Percentiles rank a stretch among this genome's conserved stretches.
Evolutionary conservation across 2,113 vertebrate species (phyloP).

Genomic region (Kryptolebias marmoratus): DNA sequence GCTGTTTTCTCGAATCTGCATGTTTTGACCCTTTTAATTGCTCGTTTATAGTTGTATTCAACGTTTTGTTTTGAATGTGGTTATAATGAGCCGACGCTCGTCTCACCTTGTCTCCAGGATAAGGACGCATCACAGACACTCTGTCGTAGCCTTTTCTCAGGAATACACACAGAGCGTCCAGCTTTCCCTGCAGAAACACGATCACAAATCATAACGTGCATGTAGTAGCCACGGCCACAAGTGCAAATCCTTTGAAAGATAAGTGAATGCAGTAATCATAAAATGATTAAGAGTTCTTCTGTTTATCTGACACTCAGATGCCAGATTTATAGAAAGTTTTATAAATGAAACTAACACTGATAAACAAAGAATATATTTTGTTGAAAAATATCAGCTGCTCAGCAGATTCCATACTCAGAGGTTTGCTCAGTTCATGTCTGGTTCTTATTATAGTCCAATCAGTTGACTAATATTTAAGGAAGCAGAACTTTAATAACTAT

Average conservation of each 20-base stretch:
- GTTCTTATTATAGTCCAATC: slow-evolving; percentile 67
- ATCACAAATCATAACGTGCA: not conserved
- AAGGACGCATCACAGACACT: slow-evolving; percentile 95
- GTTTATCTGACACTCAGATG: not conserved
- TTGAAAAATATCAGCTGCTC: slow-evolving; percentile 50
- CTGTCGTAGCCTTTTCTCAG: slow-evolving; percentile 92
- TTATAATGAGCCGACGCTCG: not conserved
- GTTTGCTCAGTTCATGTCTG: slow-evolving; percentile 71
- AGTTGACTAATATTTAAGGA: slow-evolving; percentile 66
- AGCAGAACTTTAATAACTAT: slow-evolving; percentile 56
- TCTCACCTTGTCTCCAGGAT: slow-evolving; percentile 95
- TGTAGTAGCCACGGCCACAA: not conserved
- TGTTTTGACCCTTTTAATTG: not conserved
- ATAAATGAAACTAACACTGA: not conserved
- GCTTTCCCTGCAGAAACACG: slow-evolving; percentile 85
- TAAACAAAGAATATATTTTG: slow-evolving; percentile 58
- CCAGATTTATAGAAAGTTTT: slow-evolving; percentile 16
- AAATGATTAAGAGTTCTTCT: not conserved
- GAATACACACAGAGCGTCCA: slow-evolving; percentile 92
- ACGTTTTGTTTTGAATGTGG: not conserved
- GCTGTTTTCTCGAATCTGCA: too few species aligned
- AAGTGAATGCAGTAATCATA: too few species aligned
- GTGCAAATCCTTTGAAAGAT: not conserved
- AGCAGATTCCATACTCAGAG: slow-evolving; percentile 59
- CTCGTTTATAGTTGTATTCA: not conserved